These are phyloP conservation scores for Eulemur rufifrons DNA, from an alignment of 2,113 vertebrate species.

Conservation along the genomic window DNA sequence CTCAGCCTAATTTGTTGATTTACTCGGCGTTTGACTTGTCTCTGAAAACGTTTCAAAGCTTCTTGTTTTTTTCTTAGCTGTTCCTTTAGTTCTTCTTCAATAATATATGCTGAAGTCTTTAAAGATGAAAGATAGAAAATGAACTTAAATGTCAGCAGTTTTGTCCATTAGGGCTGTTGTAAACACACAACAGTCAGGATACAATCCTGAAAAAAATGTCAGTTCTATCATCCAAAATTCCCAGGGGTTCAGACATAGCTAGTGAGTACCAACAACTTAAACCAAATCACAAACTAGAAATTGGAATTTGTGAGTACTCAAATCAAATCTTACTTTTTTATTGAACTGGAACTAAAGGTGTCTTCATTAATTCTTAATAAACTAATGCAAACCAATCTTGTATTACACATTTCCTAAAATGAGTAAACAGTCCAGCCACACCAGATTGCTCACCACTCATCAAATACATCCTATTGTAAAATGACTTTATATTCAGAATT, in stretches of 20 bases:
- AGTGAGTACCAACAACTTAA: not conserved
- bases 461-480: not conserved
- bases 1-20: slow-evolving; percentile 83
- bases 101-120: slow-evolving; percentile 85
- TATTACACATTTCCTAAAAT: slow-evolving; percentile 13
- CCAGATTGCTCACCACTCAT: not conserved
- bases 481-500: not conserved
- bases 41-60: slow-evolving; percentile 89
- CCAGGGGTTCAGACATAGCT: not conserved
- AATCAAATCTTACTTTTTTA: slow-evolving; percentile 51
- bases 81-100: slow-evolving; percentile 88
- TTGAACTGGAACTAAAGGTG: slow-evolving; percentile 6
- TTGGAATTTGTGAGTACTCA: slow-evolving; percentile 21
- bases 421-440: not conserved
- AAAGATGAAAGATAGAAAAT: not conserved
- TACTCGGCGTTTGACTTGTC: slow-evolving; percentile 89
- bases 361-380: slow-evolving; percentile 40
- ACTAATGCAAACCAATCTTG: not conserved
- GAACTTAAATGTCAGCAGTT: not conserved
- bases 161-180: not conserved
- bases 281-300: slow-evolving; percentile 37
- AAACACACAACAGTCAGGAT: slow-evolving; percentile 27
- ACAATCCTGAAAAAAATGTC: not conserved
- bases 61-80: slow-evolving; percentile 84
- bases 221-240: slow-evolving; percentile 4